Percentiles rank a stretch among this genome's conserved stretches.
phyloP scores from a whole-genome alignment of 2,113 vertebrate species.

The Myxocyprinus asiaticus region DNA sequence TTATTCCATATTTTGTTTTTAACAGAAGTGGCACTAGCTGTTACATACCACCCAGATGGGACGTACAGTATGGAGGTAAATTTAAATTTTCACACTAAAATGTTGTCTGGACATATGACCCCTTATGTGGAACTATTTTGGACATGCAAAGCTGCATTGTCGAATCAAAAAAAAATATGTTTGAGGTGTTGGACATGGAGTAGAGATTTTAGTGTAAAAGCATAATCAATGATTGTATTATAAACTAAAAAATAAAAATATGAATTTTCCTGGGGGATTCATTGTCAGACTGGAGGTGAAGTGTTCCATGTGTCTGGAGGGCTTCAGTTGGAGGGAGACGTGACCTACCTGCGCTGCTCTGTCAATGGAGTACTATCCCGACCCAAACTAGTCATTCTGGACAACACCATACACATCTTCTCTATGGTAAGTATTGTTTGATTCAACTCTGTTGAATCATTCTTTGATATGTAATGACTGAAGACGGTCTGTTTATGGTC shows the following conservation, averaged over 20 bases:
- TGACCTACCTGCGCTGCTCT: slow-evolving; percentile 81
- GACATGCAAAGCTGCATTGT: too few relatives aligned
- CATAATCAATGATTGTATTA: neutral
- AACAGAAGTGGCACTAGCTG: slow-evolving; percentile 80
- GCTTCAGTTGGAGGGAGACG: slow-evolving; percentile 72
- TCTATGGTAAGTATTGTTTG: slow-evolving; percentile 76
- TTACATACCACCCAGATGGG: slow-evolving; percentile 83
- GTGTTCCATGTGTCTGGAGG: slow-evolving; percentile 80
- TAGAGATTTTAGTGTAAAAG: neutral
- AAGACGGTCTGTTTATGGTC: neutral
- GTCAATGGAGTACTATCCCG: slow-evolving; percentile 81
- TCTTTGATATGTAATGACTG: neutral
- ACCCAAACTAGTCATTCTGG: slow-evolving; percentile 85
- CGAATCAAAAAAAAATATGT: neutral
- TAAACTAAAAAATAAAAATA: neutral
- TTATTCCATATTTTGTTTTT: slow-evolving; percentile 38
- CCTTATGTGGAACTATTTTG: neutral
- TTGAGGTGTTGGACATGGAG: neutral
- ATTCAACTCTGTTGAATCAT: neutral
- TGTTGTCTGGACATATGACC: neutral
- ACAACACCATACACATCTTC: slow-evolving; percentile 87
- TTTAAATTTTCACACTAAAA: neutral
- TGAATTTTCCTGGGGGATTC: neutral
- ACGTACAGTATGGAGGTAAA: slow-evolving; percentile 92
- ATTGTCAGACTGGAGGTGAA: slow-evolving; percentile 79